Base-by-base conservation (phyloP, 2,797 vertebrate genomes). In the Falco columbarius region DNA sequence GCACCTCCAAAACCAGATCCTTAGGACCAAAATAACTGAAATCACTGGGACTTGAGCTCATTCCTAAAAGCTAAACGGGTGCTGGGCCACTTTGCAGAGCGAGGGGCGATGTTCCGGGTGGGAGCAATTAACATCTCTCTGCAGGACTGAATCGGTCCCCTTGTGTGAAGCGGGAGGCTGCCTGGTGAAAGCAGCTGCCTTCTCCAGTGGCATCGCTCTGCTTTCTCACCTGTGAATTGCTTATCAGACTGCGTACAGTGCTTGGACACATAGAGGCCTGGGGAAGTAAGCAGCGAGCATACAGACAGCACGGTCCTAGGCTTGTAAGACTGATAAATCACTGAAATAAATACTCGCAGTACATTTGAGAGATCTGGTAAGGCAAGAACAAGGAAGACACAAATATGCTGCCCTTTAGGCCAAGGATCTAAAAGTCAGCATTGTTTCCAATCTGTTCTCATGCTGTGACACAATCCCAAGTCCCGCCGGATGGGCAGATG, bases 111-210 rank as follows among this genome's bases (percentile, higher is more conserved):
- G 47, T 47, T 83, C 46, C 17, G 40, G 38, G 23, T 12, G 32
- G 61, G 77, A 58, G 71, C 23, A 19, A 19, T 47, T 27, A 54
- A 46, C 2, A 1, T 66, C 44, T 23, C 55, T 72, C 20, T 51
- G 65, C 68, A 62, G 73, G 52, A 14, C 8, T 0, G 3, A n/a
- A 34, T 29, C 10, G 0, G 8, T 12, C 16, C n/a, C 62, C 46
- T 32, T 15, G 3, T 17, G 3, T 6, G 26, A 44, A 16, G 5
- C 7, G 1, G 20, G 38, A 27, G 29, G 4, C 36, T 52, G 44
- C 5, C 20, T 71, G 62, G 34, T 0, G 19, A 10, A 65, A 51
- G 5, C 26, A 55, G 4, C 36, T 52, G 44, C 5, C 20, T 71
- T 66, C 59, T 38, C 63, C 54, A 10, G 36, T 14, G 49, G 54